Percentiles rank a stretch among this genome's conserved stretches.
phyloP scores from a whole-genome alignment of 1,140 invertebrate genomes.

The Bombus waltoni region DNA sequence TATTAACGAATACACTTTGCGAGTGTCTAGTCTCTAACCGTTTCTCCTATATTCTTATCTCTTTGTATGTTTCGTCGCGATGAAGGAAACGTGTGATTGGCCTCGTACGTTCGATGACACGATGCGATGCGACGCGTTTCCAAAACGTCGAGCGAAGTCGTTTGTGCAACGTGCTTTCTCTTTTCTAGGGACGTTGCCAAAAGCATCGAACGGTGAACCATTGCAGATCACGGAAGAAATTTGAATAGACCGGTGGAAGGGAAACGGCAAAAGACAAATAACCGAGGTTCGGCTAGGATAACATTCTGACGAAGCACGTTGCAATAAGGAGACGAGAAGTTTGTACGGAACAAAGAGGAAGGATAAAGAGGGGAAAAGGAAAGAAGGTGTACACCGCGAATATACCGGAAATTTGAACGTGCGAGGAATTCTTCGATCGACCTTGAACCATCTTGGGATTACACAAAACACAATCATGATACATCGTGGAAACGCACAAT shows the following conservation, averaged over 20 bases:
- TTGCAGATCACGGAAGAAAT: neutral
- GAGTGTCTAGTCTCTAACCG: too few relatives aligned
- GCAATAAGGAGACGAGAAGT: neutral
- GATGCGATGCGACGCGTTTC: neutral
- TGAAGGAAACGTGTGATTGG: neutral
- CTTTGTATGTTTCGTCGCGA: neutral
- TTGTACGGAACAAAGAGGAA: neutral
- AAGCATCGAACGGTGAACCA: neutral
- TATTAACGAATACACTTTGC: neutral
- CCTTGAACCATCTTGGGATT: constrained; percentile 4
- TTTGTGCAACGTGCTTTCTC: constrained; percentile 5
- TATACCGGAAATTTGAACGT: neutral
- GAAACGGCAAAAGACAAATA: neutral
- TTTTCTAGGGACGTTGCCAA: constrained; percentile 6
- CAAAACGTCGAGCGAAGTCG: neutral
- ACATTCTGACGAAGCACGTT: neutral
- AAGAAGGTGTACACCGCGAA: neutral
- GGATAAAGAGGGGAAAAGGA: neutral
- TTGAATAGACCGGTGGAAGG: neutral
- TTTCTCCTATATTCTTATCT: neutral
- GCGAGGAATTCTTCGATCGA: neutral
- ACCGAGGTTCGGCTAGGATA: neutral
- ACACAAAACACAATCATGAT: constrained; percentile 24
- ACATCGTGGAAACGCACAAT: neutral
- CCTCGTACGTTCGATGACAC: neutral